These are phyloP conservation scores for Horisme vitalbata DNA, from an alignment of 2,888 invertebrate species.

Conservation along the genomic window DNA sequence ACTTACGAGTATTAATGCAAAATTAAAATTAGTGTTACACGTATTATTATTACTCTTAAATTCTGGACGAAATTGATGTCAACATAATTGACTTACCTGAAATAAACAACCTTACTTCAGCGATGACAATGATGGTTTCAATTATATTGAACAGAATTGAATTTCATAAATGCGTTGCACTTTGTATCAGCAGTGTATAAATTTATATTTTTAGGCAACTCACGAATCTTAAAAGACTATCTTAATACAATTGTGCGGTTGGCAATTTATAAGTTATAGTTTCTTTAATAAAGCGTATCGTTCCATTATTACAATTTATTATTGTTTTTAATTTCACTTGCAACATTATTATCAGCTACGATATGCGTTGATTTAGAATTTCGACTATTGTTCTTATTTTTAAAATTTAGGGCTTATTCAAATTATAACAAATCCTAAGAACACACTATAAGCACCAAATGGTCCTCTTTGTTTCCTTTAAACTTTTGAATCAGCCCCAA, in stretches of 20 bases:
- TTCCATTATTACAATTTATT: constrained; percentile 43
- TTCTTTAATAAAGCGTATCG: constrained; percentile 54
- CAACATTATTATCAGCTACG: constrained; percentile 53
- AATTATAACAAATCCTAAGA: constrained; percentile 39
- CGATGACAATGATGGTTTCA: constrained; percentile 14
- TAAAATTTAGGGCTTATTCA: constrained; percentile 42
- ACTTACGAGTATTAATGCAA: not conserved
- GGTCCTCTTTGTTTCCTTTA: constrained; percentile 38
- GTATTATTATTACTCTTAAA: constrained; percentile 7
- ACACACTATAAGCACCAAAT: constrained; percentile 39
- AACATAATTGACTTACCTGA: constrained; percentile 22
- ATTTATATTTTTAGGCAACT: constrained; percentile 28
- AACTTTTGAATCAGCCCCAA: constrained; percentile 40
- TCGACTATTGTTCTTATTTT: constrained; percentile 31
- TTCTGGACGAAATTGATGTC: constrained; percentile 25
- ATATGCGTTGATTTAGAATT: constrained; percentile 62
- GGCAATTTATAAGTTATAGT: constrained; percentile 56
- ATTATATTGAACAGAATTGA: constrained; percentile 16
- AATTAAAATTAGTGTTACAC: constrained; percentile 1
- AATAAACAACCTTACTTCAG: constrained; percentile 11
- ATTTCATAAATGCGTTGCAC: constrained; percentile 10
- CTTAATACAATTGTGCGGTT: constrained; percentile 63
- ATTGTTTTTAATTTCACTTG: constrained; percentile 53
- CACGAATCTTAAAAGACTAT: constrained; percentile 28
- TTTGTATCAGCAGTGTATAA: constrained; percentile 15